Evolutionary conservation across 64 coral and sea anemone genomes (phyloP), one percentile per base, ranked within the genome.

Genomic region (Dendronephthya gigantea): DNA sequence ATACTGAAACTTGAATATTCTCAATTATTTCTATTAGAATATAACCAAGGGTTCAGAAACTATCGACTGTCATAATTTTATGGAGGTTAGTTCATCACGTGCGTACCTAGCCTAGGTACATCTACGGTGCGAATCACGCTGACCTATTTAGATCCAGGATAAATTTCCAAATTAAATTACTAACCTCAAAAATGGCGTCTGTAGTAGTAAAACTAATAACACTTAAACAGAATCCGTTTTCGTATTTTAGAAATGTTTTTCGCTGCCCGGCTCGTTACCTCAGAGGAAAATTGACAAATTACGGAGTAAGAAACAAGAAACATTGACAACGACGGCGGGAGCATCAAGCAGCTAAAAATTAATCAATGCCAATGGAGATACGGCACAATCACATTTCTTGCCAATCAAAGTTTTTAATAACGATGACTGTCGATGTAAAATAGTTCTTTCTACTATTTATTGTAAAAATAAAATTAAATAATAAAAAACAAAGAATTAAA

Each of bases 61-160:
- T 83, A 90, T 92, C 56, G 94, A 96, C 75, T 96, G 94, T 43
- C 94, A 96, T 40, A 86, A 89, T 83, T 96, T 96, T 28, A 96
- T 96, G 94, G 82, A 88, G 84, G 94, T 96, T 83, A 74, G 65
- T 79, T 79, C 9, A 37, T 62, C 55, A 45, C 41, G 41, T 45
- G 41, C 41, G 4, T 45, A n/a, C n/a, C n/a, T n/a, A n/a, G n/a
- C n/a, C n/a, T n/a, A n/a, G n/a, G n/a, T n/a, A 45, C 41, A 11
- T 45, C 41, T 45, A 45, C 41, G 41, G 41, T 45, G 4, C 41
- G 41, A 11, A 6, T 45, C 11, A 45, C 10, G 10, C 41, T 45
- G 41, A 45, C 10, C 41, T 45, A 45, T 45, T n/a, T n/a, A n/a
- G n/a, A 45, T 45, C 4, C 41, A 45, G 41, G 41, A 45, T 45